Evolutionary conservation across 2,797 vertebrate genomes (phyloP).

Genomic region (Cichlasoma orientale): DNA sequence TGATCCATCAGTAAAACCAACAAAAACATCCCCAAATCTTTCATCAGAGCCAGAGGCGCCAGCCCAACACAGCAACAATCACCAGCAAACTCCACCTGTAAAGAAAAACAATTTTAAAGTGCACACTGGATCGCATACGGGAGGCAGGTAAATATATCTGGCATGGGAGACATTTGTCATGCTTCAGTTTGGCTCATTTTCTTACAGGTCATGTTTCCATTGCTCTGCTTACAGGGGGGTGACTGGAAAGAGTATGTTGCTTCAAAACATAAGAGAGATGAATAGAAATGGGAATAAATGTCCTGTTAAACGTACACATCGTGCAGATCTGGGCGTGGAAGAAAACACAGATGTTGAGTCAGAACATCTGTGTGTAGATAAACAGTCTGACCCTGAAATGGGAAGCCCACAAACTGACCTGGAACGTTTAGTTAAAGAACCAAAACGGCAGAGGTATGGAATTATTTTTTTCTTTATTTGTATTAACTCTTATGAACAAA

Average conservation of each 20-base stretch:
- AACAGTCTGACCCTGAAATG: slow-evolving; percentile 7
- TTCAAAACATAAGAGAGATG: slow-evolving; percentile 40
- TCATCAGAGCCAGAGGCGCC: not conserved
- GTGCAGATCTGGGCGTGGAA: not conserved
- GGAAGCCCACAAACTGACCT: slow-evolving; percentile 9
- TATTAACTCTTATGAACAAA: not conserved
- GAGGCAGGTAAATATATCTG: slow-evolving; percentile 35
- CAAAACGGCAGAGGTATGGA: slow-evolving; percentile 39
- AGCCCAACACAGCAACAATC: slow-evolving; percentile 18
- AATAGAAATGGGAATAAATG: slow-evolving; percentile 25
- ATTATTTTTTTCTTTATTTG: not conserved
- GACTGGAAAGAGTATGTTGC: slow-evolving; percentile 57
- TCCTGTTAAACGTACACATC: slow-evolving; percentile 1
- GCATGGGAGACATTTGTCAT: not conserved
- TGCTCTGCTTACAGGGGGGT: slow-evolving; percentile 49
- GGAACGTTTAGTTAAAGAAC: slow-evolving; percentile 13
- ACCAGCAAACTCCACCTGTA: slow-evolving; percentile 16
- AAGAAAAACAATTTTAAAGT: slow-evolving; percentile 18
- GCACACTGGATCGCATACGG: not conserved
- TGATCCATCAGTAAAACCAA: slow-evolving; percentile 38
- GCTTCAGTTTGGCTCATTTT: not conserved
- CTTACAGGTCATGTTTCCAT: not conserved
- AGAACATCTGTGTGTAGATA: not conserved
- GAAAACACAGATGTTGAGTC: not conserved
- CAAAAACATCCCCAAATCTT: slow-evolving; percentile 17